phyloP scores from a whole-genome alignment of 2,888 invertebrate species.

The Harpalus rubripes region DNA sequence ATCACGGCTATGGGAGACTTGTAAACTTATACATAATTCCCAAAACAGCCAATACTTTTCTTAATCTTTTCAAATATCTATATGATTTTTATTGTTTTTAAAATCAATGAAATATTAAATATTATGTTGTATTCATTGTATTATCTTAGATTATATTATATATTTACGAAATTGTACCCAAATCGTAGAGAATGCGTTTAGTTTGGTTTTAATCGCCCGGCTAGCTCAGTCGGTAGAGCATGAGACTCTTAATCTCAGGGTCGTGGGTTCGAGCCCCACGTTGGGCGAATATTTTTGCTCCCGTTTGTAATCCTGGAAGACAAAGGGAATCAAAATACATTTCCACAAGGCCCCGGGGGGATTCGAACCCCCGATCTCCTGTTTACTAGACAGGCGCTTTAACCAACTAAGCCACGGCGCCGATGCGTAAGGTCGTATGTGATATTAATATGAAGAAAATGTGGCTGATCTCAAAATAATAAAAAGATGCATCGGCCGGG shows the following conservation, averaged over 20 bases:
- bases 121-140: too few species aligned
- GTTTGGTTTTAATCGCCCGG: constrained; percentile 69
- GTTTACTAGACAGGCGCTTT: constrained; percentile 86
- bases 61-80: neutral
- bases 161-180: neutral
- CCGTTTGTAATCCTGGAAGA: too few species aligned
- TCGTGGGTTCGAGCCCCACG: constrained; percentile 84
- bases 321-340: neutral
- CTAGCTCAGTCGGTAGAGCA: constrained; percentile 75
- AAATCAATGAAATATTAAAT: neutral
- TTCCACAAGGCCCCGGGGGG: constrained; percentile 80
- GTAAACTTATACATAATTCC: neutral
- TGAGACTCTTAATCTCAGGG: constrained; percentile 84
- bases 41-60: neutral
- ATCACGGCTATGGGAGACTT: constrained; percentile 72
- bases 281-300: constrained; percentile 78
- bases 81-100: neutral
- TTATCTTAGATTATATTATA: neutral
- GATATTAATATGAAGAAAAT: neutral
- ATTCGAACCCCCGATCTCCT: constrained; percentile 85
- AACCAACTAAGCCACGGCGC: constrained; percentile 90
- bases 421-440: constrained; percentile 70
- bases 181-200: neutral
- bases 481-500: constrained; percentile 77
- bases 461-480: neutral